These are phyloP conservation scores for Heteropelma amictum DNA, from an alignment of 2,888 invertebrate genomes.

Conservation along the genomic window DNA sequence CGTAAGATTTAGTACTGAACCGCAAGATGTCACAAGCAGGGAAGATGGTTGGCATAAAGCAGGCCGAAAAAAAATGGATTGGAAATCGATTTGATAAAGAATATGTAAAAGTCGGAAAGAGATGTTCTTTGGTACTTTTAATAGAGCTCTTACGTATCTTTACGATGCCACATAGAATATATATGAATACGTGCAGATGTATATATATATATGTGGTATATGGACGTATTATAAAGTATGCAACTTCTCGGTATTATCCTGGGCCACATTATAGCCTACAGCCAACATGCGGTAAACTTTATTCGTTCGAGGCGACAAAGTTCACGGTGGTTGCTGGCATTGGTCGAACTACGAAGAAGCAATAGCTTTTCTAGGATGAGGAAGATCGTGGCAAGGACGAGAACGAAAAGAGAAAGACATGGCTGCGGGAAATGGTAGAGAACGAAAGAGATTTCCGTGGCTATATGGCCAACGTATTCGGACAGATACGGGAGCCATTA, in stretches of 20 bases:
- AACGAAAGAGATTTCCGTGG: slow-evolving; percentile 32
- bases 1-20: too few relatives aligned
- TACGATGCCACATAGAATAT: slow-evolving; percentile 10
- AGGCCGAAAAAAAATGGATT: background rate
- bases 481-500: slow-evolving; percentile 55
- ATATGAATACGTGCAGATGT: background rate
- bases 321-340: slow-evolving; percentile 40
- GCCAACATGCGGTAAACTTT: slow-evolving; percentile 47
- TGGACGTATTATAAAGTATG: slow-evolving; percentile 35
- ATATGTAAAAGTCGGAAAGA: slow-evolving; percentile 1
- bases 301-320: slow-evolving; percentile 46
- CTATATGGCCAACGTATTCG: slow-evolving; percentile 45
- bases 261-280: slow-evolving; percentile 20
- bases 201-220: background rate
- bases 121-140: slow-evolving; percentile 20
- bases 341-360: slow-evolving; percentile 43
- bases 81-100: slow-evolving; percentile 22
- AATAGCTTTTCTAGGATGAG: slow-evolving; percentile 44
- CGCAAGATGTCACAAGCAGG: too few relatives aligned
- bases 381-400: slow-evolving; percentile 1
- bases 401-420: background rate
- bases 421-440: slow-evolving; percentile 22
- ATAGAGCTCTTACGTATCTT: slow-evolving; percentile 35
- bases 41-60: background rate
- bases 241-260: slow-evolving; percentile 38